Evolutionary conservation across 2,888 invertebrate genomes (phyloP), one percentile per base, ranked within the genome.

Genomic region (Cancer borealis): DNA sequence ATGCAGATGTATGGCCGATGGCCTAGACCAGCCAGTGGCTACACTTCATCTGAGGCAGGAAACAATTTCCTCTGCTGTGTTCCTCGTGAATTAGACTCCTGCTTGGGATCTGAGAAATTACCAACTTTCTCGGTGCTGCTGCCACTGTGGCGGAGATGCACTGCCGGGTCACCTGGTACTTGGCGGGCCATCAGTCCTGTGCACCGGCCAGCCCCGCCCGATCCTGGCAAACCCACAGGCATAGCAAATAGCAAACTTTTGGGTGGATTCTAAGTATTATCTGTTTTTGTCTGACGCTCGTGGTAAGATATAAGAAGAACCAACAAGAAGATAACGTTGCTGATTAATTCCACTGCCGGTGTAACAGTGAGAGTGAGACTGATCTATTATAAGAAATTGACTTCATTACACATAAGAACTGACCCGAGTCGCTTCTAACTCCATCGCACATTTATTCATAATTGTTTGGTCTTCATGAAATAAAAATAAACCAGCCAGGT

Each of bases 81-180:
- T 90, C 49, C 26, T 30, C 90, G 49, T 90, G 90, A 90, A 90
- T 90, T 90, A 90, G 54, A 60, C 21, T 90, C 54, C 30, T 30
- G 90, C 54, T 90, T 26, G 54, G n/a, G 26, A 54, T 90, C 90
- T 90, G 90, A 90, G 90, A 90, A 90, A 90, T 54, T 47, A 90
- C 49, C 90, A 90, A 90, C 90, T 90, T 90, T 90, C 90, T 90
- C 60, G 17, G 49, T 30, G 49, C 30, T 90, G 90, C 90, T 54
- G 90, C 90, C 90, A 90, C 79, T 6, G 79, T 26, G 79, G 79
- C 79, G 30, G 30, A 79, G 79, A 79, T 30, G 79, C 26, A 79
- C 12, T 79, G 79, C 79, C 30, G 14, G 79, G 30, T 30, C 30
- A 79, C 12, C 79, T 30, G 79, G 79, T 79, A 30, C 12, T 30